These are phyloP conservation scores for Solenopsis invicta DNA, from an alignment of 1,140 invertebrate species.

Conservation along the genomic window DNA sequence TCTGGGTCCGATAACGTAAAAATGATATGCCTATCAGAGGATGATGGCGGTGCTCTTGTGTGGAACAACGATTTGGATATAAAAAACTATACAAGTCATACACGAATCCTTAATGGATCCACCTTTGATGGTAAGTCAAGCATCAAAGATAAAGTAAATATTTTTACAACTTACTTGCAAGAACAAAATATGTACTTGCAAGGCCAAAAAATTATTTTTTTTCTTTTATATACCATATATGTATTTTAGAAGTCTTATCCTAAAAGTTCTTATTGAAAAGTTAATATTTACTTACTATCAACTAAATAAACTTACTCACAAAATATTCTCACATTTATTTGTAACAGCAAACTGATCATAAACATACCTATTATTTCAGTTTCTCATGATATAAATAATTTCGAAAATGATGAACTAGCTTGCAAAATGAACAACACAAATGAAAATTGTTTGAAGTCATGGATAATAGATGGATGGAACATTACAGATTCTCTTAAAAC, in stretches of 20 bases:
- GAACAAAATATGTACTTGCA: too few species aligned
- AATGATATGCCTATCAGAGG: constrained; percentile 61
- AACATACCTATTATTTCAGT: not conserved
- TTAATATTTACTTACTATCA: too few species aligned
- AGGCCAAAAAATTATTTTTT: too few species aligned
- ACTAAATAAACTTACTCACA: not conserved
- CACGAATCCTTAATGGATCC: too few species aligned
- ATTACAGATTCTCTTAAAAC: constrained; percentile 25
- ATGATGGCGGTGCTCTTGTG: constrained; percentile 64
- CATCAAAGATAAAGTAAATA: too few species aligned
- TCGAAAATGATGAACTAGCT: not conserved
- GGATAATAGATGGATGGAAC: constrained; percentile 40
- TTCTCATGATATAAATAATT: not conserved
- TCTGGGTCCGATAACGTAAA: not conserved
- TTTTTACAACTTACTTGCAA: too few species aligned
- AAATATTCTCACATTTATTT: not conserved
- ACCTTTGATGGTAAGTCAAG: too few species aligned
- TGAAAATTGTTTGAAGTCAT: constrained; percentile 10
- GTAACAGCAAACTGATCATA: not conserved
- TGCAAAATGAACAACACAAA: constrained; percentile 36
- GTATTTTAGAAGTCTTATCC: too few species aligned
- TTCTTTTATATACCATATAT: too few species aligned
- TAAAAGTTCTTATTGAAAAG: too few species aligned
- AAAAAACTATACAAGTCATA: too few species aligned
- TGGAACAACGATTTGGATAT: constrained; percentile 69